Evolutionary conservation across 2,888 invertebrate species (phyloP), one percentile per base, ranked within the genome.

Genomic region (Eurytoma californica): DNA sequence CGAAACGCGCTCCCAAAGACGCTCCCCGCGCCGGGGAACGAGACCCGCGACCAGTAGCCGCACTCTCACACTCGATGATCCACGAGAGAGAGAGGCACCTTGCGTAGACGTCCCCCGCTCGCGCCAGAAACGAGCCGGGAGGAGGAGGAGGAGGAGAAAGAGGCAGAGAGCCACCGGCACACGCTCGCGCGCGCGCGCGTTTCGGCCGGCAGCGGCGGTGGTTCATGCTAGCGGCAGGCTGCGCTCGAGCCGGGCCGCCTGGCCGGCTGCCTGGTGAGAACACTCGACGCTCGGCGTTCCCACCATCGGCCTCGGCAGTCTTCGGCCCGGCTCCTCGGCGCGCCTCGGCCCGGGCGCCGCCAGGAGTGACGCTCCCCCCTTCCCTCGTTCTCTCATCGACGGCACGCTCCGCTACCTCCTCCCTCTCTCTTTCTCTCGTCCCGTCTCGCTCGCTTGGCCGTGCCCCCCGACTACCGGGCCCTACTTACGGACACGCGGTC

Each of bases 221-320:
- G 73, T 68, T 63, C 77, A 65, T 72, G 72, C 80, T 72, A 79
- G 83, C 84, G 86, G 84, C 86, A 83, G 85, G 79, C 77, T 82
- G 77, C 75, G 83, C 83, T 82, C 82, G 82, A 82, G 79, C 83
- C 83, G 84, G 84, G 83, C 85, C 86, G 84, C 83, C 84, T 82
- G 83, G 84, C 82, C 83, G 83, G 83, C 85, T 84, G 85, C 86
- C 86, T 88, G 63, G 63, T 63, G 63, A 89, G 90, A 90, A 90
- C 90, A 88, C 86, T 87, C 86, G 85, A 86, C 86, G 87, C 87
- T 87, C 86, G 85, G 85, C 88, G 90, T 90, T 90, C 90, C 90
- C 90, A 90, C 90, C 90, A 89, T 88, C 90, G 89, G 86, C 86
- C 87, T 87, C 89, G 89, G 85, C 79, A 81, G 80, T 77, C 85